These are phyloP conservation scores for Rhadina sibilatrix DNA, from an alignment of 2,113 vertebrate species.

Conservation along the genomic window DNA sequence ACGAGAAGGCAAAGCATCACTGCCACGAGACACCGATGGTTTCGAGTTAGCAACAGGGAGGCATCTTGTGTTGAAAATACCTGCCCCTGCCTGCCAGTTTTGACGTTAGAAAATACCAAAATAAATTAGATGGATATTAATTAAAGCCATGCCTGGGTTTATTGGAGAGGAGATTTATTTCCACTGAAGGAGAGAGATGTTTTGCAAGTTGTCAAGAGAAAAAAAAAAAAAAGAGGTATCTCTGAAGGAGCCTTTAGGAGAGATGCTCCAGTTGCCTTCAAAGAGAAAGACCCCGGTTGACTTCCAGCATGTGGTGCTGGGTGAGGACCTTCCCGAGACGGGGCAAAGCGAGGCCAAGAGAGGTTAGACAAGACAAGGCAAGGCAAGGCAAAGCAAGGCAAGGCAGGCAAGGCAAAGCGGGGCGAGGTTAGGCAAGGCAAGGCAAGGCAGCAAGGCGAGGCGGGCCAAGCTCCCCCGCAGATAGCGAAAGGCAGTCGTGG, in stretches of 20 bases:
- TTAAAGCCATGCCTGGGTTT: not conserved
- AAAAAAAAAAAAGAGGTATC: not conserved
- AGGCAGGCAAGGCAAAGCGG: not conserved
- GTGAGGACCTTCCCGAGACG: not conserved
- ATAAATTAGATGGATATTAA: constrained; percentile 1
- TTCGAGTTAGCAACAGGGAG: not conserved
- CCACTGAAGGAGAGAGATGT: not conserved
- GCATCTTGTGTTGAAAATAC: not conserved
- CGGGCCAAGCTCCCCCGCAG: not conserved
- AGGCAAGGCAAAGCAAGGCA: not conserved
- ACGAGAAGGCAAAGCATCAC: not conserved
- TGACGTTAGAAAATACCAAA: not conserved
- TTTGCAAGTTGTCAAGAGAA: not conserved
- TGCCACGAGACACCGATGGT: not conserved
- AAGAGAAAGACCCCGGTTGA: not conserved
- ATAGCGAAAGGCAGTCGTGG: constrained; percentile 35
- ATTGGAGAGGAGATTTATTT: not conserved
- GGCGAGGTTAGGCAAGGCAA: not conserved
- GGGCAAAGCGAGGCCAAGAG: not conserved
- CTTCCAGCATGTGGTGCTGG: not conserved
- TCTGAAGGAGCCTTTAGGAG: not conserved
- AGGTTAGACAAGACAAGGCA: not conserved
- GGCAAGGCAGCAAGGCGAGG: not conserved
- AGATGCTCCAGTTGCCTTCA: not conserved
- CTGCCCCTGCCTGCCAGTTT: not conserved